Evolutionary conservation across 1,140 invertebrate species (phyloP).

Genomic region (Calephelis nemesis): DNA sequence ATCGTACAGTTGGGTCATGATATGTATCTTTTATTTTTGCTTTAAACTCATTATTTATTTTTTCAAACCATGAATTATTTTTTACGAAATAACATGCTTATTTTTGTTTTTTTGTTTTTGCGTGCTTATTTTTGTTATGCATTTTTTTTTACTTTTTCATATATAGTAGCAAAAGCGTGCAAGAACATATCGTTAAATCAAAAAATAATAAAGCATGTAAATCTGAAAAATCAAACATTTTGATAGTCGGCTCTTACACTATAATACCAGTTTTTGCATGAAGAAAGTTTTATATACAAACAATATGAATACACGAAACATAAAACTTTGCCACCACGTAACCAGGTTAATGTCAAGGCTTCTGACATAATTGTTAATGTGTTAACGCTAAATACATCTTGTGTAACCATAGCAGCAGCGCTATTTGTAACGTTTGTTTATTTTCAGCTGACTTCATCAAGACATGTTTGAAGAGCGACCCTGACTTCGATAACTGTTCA

Average conservation of each 20-base stretch:
- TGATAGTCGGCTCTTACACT: neutral
- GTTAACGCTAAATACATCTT: constrained; percentile 7
- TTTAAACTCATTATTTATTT: too few species aligned
- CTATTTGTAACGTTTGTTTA: constrained; percentile 21
- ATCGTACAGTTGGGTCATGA: too few species aligned
- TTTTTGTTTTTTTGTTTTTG: too few species aligned
- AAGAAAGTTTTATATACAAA: constrained; percentile 14
- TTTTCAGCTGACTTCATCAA: constrained; percentile 83
- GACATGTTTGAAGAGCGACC: constrained; percentile 82
- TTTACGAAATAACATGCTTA: too few species aligned
- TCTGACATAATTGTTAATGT: constrained; percentile 8
- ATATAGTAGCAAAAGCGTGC: too few species aligned
- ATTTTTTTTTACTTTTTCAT: too few species aligned
- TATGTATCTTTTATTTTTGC: too few species aligned
- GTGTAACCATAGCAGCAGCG: constrained; percentile 11
- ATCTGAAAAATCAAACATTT: too few species aligned
- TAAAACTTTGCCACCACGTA: constrained; percentile 10
- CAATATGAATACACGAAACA: constrained; percentile 7
- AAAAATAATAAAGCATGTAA: too few species aligned
- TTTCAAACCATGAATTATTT: too few species aligned
- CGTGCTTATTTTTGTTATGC: too few species aligned
- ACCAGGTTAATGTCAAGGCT: constrained; percentile 18
- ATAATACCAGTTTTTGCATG: constrained; percentile 2
- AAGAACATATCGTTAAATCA: too few species aligned
- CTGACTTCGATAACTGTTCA: constrained; percentile 82